Percentiles rank a stretch among this genome's conserved stretches.
These are phyloP conservation scores for Characodon lateralis DNA, from an alignment of 2,797 vertebrate species.

Conservation along the genomic window DNA sequence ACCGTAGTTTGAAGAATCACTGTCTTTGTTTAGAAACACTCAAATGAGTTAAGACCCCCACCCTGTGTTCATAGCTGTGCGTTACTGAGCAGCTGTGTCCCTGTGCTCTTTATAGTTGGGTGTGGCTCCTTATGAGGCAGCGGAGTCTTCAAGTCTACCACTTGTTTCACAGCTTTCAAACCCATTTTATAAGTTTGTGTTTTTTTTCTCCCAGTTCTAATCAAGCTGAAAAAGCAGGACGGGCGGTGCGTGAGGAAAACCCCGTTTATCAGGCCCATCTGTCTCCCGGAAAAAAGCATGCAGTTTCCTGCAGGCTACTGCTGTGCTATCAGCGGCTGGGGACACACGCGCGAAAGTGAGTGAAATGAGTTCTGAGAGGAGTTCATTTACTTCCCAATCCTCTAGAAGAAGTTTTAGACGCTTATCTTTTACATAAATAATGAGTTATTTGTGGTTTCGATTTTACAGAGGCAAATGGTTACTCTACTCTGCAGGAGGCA, in stretches of 20 bases:
- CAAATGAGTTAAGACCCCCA: constrained; percentile 20
- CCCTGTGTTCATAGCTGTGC: constrained; percentile 68
- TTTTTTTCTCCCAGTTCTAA: constrained; percentile 80
- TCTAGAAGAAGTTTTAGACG: not conserved
- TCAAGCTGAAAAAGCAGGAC: constrained; percentile 90
- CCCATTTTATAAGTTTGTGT: constrained; percentile 7
- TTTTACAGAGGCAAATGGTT: constrained; percentile 77
- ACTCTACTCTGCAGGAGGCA: constrained; percentile 87
- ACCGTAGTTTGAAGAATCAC: constrained; percentile 7
- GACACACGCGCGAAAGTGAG: constrained; percentile 88
- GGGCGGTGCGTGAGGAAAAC: constrained; percentile 85
- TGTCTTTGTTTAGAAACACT: constrained; percentile 37
- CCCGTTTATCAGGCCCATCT: constrained; percentile 90
- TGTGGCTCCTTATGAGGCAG: constrained; percentile 24
- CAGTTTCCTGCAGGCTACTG: constrained; percentile 81
- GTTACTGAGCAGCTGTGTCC: constrained; percentile 68
- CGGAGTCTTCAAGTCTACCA: constrained; percentile 41
- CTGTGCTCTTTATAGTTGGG: constrained; percentile 20
- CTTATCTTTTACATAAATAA: not conserved
- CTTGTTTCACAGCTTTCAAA: constrained; percentile 8
- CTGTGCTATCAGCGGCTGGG: constrained; percentile 94
- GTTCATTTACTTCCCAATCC: not conserved
- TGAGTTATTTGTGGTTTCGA: constrained; percentile 7
- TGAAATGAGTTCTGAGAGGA: constrained; percentile 15
- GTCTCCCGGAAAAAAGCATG: constrained; percentile 83